These are phyloP conservation scores for Andrena marginata DNA, from an alignment of 2,888 invertebrate genomes.

Conservation along the genomic window DNA sequence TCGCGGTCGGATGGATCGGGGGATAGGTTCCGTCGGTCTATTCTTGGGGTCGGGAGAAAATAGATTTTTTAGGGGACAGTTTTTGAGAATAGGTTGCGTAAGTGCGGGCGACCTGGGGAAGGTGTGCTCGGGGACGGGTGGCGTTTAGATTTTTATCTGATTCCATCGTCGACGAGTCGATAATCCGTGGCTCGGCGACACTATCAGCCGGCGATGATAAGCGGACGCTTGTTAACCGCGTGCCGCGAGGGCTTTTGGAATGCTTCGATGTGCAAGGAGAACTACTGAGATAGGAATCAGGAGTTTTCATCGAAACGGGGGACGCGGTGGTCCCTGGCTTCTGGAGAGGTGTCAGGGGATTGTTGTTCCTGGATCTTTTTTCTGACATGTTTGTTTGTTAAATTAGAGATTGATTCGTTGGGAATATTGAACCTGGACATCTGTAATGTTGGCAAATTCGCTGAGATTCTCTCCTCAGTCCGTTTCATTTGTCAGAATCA, in stretches of 20 bases:
- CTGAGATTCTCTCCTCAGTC: too few species aligned
- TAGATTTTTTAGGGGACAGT: too few species aligned
- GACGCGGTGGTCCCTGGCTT: neutral
- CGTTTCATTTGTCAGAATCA: too few species aligned
- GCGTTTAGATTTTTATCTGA: constrained; percentile 26
- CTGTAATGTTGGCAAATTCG: too few species aligned
- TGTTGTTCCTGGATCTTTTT: neutral
- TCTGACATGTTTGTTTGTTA: neutral
- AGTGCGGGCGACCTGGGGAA: neutral
- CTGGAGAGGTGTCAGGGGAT: neutral
- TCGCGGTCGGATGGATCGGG: neutral
- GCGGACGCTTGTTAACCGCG: constrained; percentile 33
- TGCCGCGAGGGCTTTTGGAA: constrained; percentile 15
- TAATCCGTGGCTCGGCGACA: constrained; percentile 25
- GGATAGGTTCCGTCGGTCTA: too few species aligned
- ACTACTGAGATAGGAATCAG: neutral
- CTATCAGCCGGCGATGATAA: constrained; percentile 40
- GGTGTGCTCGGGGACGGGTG: constrained; percentile 1
- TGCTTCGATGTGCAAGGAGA: neutral
- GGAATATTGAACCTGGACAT: too few species aligned
- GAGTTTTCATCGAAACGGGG: constrained; percentile 2
- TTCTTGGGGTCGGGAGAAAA: neutral
- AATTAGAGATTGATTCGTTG: too few species aligned
- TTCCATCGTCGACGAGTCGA: constrained; percentile 20
- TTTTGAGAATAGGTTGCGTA: neutral